Percentiles rank a stretch among this genome's conserved stretches.
These are phyloP conservation scores for Clunio marinus DNA, from an alignment of 2,888 invertebrate genomes.

Conservation along the genomic window DNA sequence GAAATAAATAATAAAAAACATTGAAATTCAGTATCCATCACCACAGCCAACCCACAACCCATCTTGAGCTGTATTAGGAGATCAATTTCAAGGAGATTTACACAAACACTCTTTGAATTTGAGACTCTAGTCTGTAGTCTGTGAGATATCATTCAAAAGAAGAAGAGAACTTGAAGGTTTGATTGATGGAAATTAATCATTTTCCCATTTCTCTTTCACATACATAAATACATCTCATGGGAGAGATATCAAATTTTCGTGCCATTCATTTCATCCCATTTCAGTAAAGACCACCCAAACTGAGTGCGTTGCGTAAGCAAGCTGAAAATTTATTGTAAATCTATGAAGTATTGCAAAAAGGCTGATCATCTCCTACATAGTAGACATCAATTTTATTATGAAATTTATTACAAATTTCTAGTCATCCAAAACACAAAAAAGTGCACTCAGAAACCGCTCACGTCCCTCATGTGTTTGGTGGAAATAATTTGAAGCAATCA, in stretches of 20 bases:
- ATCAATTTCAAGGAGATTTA: slow-evolving; percentile 39
- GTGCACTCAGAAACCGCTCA: no score
- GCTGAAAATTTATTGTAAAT: not conserved
- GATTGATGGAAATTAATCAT: slow-evolving; percentile 20
- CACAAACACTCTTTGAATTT: slow-evolving; percentile 6
- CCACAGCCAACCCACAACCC: no score
- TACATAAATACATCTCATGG: not conserved
- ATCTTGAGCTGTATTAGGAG: slow-evolving; percentile 27
- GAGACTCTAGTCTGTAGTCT: no score
- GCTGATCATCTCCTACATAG: no score
- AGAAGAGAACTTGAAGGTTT: not conserved
- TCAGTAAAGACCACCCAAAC: slow-evolving; percentile 12
- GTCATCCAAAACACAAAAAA: no score
- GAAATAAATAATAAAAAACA: slow-evolving; percentile 2
- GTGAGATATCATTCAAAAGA: not conserved
- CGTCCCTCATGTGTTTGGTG: no score
- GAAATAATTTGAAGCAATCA: slow-evolving; percentile 16
- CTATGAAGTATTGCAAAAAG: not conserved
- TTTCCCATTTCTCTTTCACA: slow-evolving; percentile 9
- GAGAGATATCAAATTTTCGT: not conserved
- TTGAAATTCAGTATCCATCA: no score
- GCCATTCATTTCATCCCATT: no score
- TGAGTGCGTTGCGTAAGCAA: slow-evolving; percentile 3
- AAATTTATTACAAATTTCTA: no score
- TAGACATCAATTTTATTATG: no score